Evolutionary conservation across 2,888 invertebrate genomes (phyloP).

Genomic region (Gibbula magus): DNA sequence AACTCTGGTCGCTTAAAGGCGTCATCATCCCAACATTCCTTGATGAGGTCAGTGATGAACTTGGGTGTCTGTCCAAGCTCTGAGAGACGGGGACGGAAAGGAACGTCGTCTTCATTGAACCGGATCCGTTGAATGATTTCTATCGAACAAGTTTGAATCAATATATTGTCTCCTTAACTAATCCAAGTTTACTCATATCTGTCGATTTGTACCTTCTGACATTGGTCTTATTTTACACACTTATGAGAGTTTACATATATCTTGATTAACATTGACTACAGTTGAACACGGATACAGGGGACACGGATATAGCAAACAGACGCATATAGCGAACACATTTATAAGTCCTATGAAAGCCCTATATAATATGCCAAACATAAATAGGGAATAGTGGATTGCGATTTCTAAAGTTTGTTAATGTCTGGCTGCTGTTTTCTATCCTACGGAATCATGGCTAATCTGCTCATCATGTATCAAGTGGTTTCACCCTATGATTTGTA

Average conservation of each 20-base stretch:
- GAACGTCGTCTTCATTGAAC: slow-evolving; percentile 73
- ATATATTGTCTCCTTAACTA: neutral
- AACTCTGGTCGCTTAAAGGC: slow-evolving; percentile 93
- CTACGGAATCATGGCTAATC: no score
- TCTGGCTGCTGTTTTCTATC: no score
- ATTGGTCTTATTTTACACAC: neutral
- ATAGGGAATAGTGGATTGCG: no score
- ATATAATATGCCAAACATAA: no score
- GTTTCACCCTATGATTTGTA: neutral
- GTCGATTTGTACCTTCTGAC: no score
- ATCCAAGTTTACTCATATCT: neutral
- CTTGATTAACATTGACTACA: no score
- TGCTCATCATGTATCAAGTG: neutral
- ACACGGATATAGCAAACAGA: no score
- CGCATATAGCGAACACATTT: no score
- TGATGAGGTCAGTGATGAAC: slow-evolving; percentile 78
- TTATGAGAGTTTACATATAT: no score
- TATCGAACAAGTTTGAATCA: slow-evolving; percentile 71
- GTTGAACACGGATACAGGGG: no score
- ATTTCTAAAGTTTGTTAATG: no score
- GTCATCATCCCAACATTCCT: slow-evolving; percentile 95
- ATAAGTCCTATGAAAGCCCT: no score
- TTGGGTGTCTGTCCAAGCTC: slow-evolving; percentile 81
- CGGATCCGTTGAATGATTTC: slow-evolving; percentile 92
- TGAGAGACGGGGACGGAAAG: slow-evolving; percentile 85